Evolutionary conservation across 2,888 invertebrate species (phyloP), one percentile per base, ranked within the genome.

Genomic region (Heteromurus nitidus): DNA sequence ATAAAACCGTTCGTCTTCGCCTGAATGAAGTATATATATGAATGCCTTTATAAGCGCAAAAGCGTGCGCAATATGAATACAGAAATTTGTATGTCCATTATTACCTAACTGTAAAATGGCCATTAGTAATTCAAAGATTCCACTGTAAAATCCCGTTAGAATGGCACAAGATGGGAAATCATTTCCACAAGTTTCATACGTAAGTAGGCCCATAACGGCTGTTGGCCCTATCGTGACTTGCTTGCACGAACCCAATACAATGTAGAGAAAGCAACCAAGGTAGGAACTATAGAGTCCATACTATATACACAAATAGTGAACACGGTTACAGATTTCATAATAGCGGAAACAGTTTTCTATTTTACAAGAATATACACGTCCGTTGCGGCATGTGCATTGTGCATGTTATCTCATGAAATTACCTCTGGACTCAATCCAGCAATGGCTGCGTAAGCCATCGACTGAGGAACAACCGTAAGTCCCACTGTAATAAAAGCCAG

Each of bases 391-490:
- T n/a, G n/a, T n/a, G n/a, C n/a, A n/a, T n/a, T n/a, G n/a, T n/a
- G n/a, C n/a, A n/a, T 53, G 53, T 60, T 55, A n/a, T 30, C 30
- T 74, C 11, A 9, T 22, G 47, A 5, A 47, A 5, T 24, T 90
- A 94, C 94, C 92, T 94, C 93, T 13, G 94, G 93, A 85, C 93
- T 92, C 58, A 95, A 90, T 77, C 93, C 93, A 13, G 94, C 95
- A 36, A 95, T 90, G 22, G 92, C 92, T 3, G 94, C 94, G 88
- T 94, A 94, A 0, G 95, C 95, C 86, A 95, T 92, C 18, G 93
- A 93, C 24, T 97, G 97, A 16, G 97, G 97, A 87, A 98, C 96
- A 75, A 97, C 96, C 0, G 97, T 97, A 80, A 97, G 92, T 0
- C 96, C 97, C 1, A 91, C 91, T 0, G 91, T 90, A 47, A 91